These are phyloP conservation scores for Ditylenchus weischeri DNA, from an alignment of 2,888 invertebrate genomes.

Conservation along the genomic window DNA sequence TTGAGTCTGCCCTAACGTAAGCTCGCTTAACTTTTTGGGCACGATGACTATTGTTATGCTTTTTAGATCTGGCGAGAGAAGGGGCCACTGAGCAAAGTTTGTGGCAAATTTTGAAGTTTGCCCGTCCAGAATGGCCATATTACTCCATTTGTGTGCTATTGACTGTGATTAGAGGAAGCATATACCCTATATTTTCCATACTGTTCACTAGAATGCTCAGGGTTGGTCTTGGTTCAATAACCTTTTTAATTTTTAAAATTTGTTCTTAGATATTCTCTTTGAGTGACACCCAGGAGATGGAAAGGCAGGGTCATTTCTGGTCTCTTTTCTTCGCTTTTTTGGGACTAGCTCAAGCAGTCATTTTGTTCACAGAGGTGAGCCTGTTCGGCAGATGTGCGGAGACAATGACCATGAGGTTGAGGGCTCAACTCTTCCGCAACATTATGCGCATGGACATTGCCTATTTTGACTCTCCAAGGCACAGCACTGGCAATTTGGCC, in stretches of 20 bases:
- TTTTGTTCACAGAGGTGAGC: slow-evolving; percentile 55
- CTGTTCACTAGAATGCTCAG: slow-evolving; percentile 58
- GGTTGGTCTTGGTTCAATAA: slow-evolving; percentile 46
- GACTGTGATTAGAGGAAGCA: slow-evolving; percentile 59
- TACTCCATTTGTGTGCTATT: slow-evolving; percentile 59
- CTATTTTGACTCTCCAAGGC: slow-evolving; percentile 60
- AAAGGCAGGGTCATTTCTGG: slow-evolving; percentile 61
- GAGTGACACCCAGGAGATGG: slow-evolving; percentile 57
- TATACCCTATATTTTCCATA: slow-evolving; percentile 62
- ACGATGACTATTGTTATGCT: not conserved
- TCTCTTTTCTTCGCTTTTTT: slow-evolving; percentile 59
- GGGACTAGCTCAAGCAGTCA: slow-evolving; percentile 59
- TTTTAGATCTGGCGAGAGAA: slow-evolving; percentile 39
- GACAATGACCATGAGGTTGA: slow-evolving; percentile 59
- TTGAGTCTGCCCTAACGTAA: too few relatives aligned
- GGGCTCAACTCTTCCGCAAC: slow-evolving; percentile 59
- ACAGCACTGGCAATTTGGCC: slow-evolving; percentile 57
- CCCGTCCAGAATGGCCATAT: slow-evolving; percentile 60
- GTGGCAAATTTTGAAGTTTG: slow-evolving; percentile 57
- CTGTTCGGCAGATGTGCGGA: slow-evolving; percentile 59
- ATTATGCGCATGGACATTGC: slow-evolving; percentile 60
- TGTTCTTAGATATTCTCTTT: slow-evolving; percentile 58
- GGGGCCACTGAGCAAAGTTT: slow-evolving; percentile 40
- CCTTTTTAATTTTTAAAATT: slow-evolving; percentile 5
- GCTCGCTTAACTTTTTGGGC: too few relatives aligned